Conservation (phyloP, 2,888 invertebrate genomes). For the Parapristionchus giblindavisi region DNA sequence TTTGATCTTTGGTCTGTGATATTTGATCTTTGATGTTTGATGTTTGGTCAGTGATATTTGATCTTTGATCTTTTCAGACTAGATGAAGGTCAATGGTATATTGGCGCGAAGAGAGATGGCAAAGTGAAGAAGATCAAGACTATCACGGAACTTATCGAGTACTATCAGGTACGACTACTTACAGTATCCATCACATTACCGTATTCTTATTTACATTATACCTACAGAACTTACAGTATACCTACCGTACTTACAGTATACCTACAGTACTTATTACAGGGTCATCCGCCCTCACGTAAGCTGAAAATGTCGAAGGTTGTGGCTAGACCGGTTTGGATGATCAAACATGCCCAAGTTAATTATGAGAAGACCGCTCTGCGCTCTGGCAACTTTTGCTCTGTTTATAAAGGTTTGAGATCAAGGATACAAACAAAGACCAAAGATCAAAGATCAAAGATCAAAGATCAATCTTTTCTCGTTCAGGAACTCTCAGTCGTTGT, state of each 20-base stretch:
- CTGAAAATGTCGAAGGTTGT: background rate
- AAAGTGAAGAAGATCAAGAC: too few species aligned
- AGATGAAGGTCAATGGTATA: too few species aligned
- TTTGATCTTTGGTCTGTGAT: too few species aligned
- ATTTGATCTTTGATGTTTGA: too few species aligned
- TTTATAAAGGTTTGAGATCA: conserved; percentile 41
- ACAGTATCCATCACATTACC: background rate
- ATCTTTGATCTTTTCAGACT: too few species aligned
- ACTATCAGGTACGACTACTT: conserved; percentile 6
- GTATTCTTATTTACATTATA: background rate
- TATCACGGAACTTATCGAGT: background rate
- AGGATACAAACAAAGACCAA: background rate
- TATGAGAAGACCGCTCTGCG: conserved; percentile 44
- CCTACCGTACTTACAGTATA: too few species aligned
- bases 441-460: too few species aligned
- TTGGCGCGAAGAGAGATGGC: too few species aligned
- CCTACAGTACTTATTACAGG: too few species aligned
- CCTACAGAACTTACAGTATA: too few species aligned
- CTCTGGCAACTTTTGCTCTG: conserved; percentile 49
- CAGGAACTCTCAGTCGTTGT: background rate
- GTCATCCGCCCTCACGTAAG: background rate
- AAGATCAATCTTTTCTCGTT: background rate
- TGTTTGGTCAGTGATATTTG: too few species aligned
- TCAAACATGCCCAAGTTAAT: conserved; percentile 1
- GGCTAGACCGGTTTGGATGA: background rate